A percentile compares a stretch with the other conserved stretches of the same genome.
Conservation (phyloP, 2,797 vertebrate genomes). For the Semaprochilodus insignis region DNA sequence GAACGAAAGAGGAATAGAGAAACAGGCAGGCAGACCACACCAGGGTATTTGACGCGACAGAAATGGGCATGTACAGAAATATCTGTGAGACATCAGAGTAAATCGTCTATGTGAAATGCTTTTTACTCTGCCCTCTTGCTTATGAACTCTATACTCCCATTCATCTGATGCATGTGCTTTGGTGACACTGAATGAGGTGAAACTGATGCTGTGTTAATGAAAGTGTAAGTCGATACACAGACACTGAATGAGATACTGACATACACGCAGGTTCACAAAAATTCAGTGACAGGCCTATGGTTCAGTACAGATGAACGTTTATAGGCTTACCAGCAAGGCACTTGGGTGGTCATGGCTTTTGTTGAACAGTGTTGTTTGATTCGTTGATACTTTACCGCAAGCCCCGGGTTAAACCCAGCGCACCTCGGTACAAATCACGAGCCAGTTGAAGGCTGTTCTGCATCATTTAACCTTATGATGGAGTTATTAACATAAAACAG, state of each 20-base stretch:
- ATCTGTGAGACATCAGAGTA: background rate
- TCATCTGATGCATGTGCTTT: background rate
- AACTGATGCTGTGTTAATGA: background rate
- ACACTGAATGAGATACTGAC: background rate
- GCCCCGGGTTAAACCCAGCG: background rate
- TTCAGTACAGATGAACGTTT: background rate
- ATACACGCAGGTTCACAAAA: background rate
- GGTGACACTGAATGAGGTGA: background rate
- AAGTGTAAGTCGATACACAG: background rate
- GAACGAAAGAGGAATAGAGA: background rate
- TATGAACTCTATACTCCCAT: background rate
- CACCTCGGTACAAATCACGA: background rate
- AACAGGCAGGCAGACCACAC: background rate
- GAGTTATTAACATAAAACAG: slow-evolving; percentile 8
- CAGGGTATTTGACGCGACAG: background rate
- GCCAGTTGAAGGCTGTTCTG: background rate
- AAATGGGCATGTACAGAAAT: background rate
- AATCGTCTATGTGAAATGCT: background rate
- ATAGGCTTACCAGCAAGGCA: background rate
- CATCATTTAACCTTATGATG: background rate
- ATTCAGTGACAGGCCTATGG: background rate
- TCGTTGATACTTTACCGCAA: background rate
- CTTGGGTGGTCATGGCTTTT: background rate
- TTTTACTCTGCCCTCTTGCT: background rate
- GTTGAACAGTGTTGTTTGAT: background rate